Conservation (phyloP, 2,113 vertebrate genomes). For the Pleuronectes platessa region DNA sequence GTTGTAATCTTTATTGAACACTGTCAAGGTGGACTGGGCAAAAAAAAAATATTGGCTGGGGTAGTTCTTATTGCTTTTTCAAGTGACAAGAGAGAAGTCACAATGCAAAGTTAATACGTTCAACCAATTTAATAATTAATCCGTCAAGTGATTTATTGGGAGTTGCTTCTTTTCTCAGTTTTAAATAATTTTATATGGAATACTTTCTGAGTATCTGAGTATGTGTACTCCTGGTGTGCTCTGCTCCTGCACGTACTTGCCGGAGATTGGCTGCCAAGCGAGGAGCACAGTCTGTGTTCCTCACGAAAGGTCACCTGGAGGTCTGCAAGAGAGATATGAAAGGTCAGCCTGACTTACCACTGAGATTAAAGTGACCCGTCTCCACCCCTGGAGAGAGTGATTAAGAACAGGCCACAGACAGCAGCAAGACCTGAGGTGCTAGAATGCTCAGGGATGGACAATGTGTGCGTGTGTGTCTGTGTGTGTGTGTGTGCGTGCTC, state of each 20-base stretch:
- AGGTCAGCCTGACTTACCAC: conserved; percentile 53
- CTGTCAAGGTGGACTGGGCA: not conserved
- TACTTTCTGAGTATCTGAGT: not conserved
- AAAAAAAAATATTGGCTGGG: not conserved
- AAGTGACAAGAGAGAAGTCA: conserved; percentile 9
- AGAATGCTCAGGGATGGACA: conserved; percentile 28
- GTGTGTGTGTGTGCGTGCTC: conserved; percentile 8
- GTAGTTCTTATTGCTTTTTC: conserved; percentile 14
- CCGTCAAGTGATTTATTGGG: not conserved
- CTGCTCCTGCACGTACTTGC: conserved; percentile 21
- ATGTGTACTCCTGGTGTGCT: conserved; percentile 13
- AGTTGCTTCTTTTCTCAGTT: conserved; percentile 22
- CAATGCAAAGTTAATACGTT: not conserved
- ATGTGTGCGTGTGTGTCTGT: conserved; percentile 17
- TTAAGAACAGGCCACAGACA: conserved; percentile 46
- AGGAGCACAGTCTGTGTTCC: conserved; percentile 75
- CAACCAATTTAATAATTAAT: conserved; percentile 12
- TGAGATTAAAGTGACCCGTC: conserved; percentile 64
- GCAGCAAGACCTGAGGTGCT: conserved; percentile 21
- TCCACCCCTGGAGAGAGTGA: conserved; percentile 38
- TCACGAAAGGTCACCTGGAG: conserved; percentile 72
- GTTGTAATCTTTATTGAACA: conserved; percentile 44
- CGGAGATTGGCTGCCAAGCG: conserved; percentile 32
- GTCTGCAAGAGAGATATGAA: conserved; percentile 52
- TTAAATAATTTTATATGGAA: not conserved